Evolutionary conservation across 92 coral and sea anemone species (phyloP).

Genomic region (Micromussa lordhowensis): DNA sequence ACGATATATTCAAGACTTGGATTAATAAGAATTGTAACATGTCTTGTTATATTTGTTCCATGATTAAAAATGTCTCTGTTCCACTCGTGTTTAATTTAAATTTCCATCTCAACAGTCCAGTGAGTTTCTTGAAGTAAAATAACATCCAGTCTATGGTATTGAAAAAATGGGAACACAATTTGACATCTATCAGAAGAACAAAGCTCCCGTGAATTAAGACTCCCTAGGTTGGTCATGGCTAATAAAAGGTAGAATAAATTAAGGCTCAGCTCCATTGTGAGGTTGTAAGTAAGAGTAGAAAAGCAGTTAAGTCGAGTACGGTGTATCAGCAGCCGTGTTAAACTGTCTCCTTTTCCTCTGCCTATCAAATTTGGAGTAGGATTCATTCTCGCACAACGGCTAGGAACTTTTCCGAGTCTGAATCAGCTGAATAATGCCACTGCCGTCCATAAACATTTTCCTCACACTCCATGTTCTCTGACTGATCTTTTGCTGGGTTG

Average conservation of each 20-base stretch:
- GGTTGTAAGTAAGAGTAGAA: no score
- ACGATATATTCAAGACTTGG: neutral
- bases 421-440: no score
- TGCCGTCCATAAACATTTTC: no score
- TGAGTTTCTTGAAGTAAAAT: conserved; percentile 34
- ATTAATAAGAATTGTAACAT: neutral
- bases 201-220: conserved; percentile 14
- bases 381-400: no score
- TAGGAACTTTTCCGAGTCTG: no score
- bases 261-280: no score
- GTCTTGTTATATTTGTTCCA: neutral
- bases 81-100: neutral
- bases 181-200: neutral
- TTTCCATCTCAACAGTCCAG: neutral
- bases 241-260: neutral
- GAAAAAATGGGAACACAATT: conserved; percentile 5
- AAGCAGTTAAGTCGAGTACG: no score
- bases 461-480: no score
- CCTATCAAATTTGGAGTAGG: no score
- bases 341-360: no score
- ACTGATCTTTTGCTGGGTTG: no score
- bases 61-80: neutral
- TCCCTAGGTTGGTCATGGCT: neutral
- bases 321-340: no score
- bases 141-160: neutral